These are phyloP conservation scores for Colletes latitarsis DNA, from an alignment of 1,140 invertebrate genomes.

Conservation along the genomic window DNA sequence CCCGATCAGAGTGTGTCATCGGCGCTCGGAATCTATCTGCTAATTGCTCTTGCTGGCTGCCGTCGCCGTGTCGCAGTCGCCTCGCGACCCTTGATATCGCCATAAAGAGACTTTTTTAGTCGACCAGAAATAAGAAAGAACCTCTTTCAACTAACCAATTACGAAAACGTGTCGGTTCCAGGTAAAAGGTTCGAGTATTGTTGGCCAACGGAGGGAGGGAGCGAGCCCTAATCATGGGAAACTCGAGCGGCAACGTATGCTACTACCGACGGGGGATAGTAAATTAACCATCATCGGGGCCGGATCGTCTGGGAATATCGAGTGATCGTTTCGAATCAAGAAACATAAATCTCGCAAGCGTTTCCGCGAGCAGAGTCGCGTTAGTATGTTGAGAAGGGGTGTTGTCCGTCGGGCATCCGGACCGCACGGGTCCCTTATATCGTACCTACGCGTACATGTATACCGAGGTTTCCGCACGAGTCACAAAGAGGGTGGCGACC, in stretches of 20 bases:
- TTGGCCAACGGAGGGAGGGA: too few relatives aligned
- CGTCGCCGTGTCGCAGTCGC: too few relatives aligned
- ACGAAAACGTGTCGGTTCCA: too few relatives aligned
- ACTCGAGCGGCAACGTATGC: slow-evolving; percentile 71
- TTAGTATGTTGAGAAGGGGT: slow-evolving; percentile 5
- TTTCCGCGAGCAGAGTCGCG: slow-evolving; percentile 32
- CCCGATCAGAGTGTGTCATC: slow-evolving; percentile 45
- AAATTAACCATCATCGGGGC: slow-evolving; percentile 61
- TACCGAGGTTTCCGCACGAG: background rate
- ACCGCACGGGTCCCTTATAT: slow-evolving; percentile 52
- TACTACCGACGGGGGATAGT: slow-evolving; percentile 41
- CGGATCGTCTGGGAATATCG: slow-evolving; percentile 68
- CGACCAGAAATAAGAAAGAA: too few relatives aligned
- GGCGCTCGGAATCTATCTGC: slow-evolving; percentile 63
- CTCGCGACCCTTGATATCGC: too few relatives aligned
- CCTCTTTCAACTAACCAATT: too few relatives aligned
- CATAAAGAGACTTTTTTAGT: too few relatives aligned
- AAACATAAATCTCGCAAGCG: slow-evolving; percentile 74
- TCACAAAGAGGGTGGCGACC: slow-evolving; percentile 26
- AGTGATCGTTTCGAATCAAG: slow-evolving; percentile 72
- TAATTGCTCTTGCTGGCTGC: slow-evolving; percentile 66
- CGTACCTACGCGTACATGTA: slow-evolving; percentile 24
- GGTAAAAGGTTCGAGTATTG: too few relatives aligned
- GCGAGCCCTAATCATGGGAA: slow-evolving; percentile 66
- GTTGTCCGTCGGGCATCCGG: slow-evolving; percentile 2